Evolutionary conservation across 1,140 invertebrate species (phyloP), one percentile per base, ranked within the genome.

Genomic region (Batillaria attramentaria): DNA sequence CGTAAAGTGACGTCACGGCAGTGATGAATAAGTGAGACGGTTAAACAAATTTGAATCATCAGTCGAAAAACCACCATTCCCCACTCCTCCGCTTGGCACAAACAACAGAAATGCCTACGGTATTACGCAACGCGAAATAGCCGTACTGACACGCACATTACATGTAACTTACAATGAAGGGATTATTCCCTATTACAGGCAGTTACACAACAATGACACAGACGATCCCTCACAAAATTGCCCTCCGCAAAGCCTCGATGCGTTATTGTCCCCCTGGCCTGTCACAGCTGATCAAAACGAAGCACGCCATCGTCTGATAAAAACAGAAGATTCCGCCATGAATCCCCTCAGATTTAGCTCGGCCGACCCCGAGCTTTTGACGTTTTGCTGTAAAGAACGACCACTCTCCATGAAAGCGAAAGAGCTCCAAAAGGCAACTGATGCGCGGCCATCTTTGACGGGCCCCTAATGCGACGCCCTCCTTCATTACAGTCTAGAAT

Each of bases 281-380:
- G 66, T 41, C 66, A 69, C 35, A 13, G 5, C 33, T 69, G 66
- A 69, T 69, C 35, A 69, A 69, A 69, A 69, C 37, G 66, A 69
- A 69, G 39, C 37, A 41, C 35, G 6, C 66, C 35, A 37, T 41
- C 42, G 35, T 41, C 37, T 24, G 66, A 39, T 69, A 69, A 69
- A 41, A 69, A 69, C 20, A 41, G 66, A 39, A 69, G 24, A 18
- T 41, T 41, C 20, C 20, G 66, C 6, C 16, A 41, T n/a, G 5
- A 69, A 69, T 69, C 66, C 37, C 66, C 66, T 69, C 20, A 39
- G 66, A 69, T 18, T 69, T 69, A 37, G n/a, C n/a, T n/a, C n/a
- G n/a, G n/a, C n/a, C n/a, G n/a, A n/a, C n/a, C n/a, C n/a, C n/a
- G n/a, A n/a, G n/a, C 37, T 69, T 69, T 69, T 69, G 66, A 69